A percentile compares a stretch with the other conserved stretches of the same genome.
phyloP scores from a whole-genome alignment of 2,113 vertebrate genomes.

The Ciconia maguari region DNA sequence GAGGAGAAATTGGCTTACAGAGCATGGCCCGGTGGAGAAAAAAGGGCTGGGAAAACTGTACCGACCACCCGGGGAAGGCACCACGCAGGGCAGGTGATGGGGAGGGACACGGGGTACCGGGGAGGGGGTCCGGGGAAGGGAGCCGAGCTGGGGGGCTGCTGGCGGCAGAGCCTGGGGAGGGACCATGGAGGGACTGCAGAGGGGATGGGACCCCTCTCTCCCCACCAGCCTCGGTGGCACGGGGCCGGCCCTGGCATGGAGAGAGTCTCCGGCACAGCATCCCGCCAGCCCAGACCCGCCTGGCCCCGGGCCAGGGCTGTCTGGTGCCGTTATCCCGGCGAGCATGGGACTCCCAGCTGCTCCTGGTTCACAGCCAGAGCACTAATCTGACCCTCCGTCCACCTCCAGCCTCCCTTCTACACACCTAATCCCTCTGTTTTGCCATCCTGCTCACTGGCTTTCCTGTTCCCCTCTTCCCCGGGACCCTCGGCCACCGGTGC shows the following conservation, averaged over 20 bases:
- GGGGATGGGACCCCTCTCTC: background rate
- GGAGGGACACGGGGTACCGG: background rate
- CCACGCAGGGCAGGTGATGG: background rate
- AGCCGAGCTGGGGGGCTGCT: background rate
- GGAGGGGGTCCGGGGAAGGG: background rate
- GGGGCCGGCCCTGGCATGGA: background rate
- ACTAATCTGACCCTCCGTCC: background rate
- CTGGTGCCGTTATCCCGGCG: background rate
- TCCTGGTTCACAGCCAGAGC: constrained; percentile 2
- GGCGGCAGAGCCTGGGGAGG: background rate
- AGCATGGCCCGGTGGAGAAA: background rate
- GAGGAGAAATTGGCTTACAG: background rate
- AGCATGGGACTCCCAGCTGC: background rate
- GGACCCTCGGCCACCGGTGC: rapidly evolving
- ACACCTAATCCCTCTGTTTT: background rate
- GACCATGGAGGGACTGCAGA: background rate
- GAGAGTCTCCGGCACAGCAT: background rate
- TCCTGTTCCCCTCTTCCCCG: background rate
- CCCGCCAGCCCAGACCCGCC: rapidly evolving
- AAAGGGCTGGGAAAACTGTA: background rate
- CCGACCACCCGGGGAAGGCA: rapidly evolving
- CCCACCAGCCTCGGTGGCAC: background rate
- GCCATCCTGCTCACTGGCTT: background rate
- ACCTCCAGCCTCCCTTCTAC: background rate
- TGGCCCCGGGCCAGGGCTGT: background rate